Evolutionary conservation across 2,888 invertebrate genomes (phyloP).

Genomic region (Fragum whitleyi): DNA sequence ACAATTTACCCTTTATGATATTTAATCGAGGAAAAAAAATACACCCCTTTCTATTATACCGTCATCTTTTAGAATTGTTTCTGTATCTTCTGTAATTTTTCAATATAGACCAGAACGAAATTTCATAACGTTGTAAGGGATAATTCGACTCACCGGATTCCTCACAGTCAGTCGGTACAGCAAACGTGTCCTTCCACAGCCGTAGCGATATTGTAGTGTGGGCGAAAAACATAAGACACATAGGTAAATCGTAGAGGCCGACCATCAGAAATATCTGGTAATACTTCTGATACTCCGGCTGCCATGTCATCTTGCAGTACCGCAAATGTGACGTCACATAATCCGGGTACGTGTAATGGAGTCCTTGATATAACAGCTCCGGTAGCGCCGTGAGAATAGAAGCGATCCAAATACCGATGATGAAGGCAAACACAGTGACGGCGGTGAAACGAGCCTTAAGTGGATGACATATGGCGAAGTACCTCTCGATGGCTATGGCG

Average conservation of each 20-base stretch:
- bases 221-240: slow-evolving; percentile 80
- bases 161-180: slow-evolving; percentile 10
- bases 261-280: slow-evolving; percentile 77
- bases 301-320: slow-evolving; percentile 69
- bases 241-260: slow-evolving; percentile 91
- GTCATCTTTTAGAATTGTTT: too few species aligned
- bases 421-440: slow-evolving; percentile 92
- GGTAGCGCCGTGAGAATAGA: slow-evolving; percentile 87
- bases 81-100: too few species aligned
- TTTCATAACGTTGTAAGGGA: too few species aligned
- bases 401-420: slow-evolving; percentile 92
- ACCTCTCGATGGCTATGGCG: slow-evolving; percentile 96
- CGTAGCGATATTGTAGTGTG: slow-evolving; percentile 80
- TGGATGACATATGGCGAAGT: slow-evolving; percentile 97
- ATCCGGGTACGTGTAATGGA: slow-evolving; percentile 64
- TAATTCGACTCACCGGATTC: slow-evolving; percentile 18
- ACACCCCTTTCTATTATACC: too few species aligned
- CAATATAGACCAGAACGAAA: too few species aligned
- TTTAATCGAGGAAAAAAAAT: too few species aligned
- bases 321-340: slow-evolving; percentile 75
- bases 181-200: slow-evolving; percentile 76
- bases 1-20: too few species aligned
- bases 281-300: slow-evolving; percentile 59
- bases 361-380: slow-evolving; percentile 73
- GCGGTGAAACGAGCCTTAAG: slow-evolving; percentile 94